Percentiles rank a stretch among this genome's conserved stretches.
Evolutionary conservation across 1,140 invertebrate species (phyloP).

Genomic region (Contarinia nasturtii): DNA sequence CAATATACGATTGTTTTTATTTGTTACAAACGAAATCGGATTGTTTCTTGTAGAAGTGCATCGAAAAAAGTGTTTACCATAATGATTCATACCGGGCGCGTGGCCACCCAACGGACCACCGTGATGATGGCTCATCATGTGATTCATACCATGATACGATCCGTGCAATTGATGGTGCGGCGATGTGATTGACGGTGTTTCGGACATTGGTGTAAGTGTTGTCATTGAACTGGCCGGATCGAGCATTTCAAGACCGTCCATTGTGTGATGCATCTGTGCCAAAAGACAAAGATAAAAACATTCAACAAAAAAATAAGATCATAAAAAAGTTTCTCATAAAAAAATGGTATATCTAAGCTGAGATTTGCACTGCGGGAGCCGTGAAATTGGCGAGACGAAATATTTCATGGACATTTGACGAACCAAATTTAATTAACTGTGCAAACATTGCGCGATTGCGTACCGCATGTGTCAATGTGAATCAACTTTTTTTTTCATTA

Average conservation of each 20-base stretch:
- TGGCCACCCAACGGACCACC: constrained; percentile 32
- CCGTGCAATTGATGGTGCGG: constrained; percentile 52
- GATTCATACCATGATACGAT: constrained; percentile 67
- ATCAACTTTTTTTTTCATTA: neutral
- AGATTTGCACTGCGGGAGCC: neutral
- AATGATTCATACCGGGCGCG: constrained; percentile 26
- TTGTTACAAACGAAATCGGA: neutral
- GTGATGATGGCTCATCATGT: constrained; percentile 68
- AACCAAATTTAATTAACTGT: neutral
- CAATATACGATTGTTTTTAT: neutral
- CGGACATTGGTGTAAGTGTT: constrained; percentile 68
- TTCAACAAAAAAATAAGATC: neutral
- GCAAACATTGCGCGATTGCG: neutral
- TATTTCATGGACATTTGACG: neutral
- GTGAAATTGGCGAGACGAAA: neutral
- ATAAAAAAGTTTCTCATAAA: too few relatives aligned
- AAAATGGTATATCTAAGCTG: neutral
- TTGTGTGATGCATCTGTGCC: constrained; percentile 40
- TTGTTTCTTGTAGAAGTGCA: neutral
- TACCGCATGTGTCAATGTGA: neutral
- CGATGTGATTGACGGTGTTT: constrained; percentile 30
- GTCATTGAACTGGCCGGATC: constrained; percentile 79
- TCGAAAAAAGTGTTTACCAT: constrained; percentile 11
- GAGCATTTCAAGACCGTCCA: constrained; percentile 84
- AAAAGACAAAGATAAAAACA: neutral